Percentiles rank a stretch among this genome's conserved stretches.
phyloP scores from a whole-genome alignment of 2,797 vertebrate genomes.

The Anas flavirostris region DNA sequence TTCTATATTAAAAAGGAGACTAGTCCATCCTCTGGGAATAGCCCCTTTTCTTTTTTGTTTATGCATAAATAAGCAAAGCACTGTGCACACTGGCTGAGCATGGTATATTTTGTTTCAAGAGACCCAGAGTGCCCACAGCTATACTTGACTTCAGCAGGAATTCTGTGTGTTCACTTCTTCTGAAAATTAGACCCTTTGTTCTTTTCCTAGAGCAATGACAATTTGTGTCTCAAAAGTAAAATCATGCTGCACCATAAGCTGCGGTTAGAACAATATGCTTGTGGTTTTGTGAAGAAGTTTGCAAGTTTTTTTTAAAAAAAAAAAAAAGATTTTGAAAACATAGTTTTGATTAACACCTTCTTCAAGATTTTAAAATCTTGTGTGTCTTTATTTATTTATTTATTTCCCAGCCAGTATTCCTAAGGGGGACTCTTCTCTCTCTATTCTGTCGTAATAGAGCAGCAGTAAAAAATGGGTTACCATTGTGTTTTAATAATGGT shows the following conservation, averaged over 20 bases:
- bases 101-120: not conserved
- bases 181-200: constrained; percentile 30
- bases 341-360: not conserved
- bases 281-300: not conserved
- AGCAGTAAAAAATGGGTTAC: not conserved
- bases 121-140: constrained; percentile 9
- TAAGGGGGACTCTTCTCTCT: not conserved
- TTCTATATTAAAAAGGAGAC: not conserved
- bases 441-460: not conserved
- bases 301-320: not conserved
- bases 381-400: not conserved
- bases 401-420: not conserved
- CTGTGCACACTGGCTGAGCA: not conserved
- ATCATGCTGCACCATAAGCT: not conserved
- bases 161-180: constrained; percentile 7
- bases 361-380: not conserved
- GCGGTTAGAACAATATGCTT: not conserved
- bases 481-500: not conserved
- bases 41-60: not conserved
- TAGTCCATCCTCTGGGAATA: not conserved
- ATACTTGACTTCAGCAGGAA: constrained; percentile 47
- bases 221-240: constrained; percentile 15
- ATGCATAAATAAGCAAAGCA: constrained; percentile 6
- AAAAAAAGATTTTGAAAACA: not conserved
- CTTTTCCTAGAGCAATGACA: constrained; percentile 25